phyloP scores from a whole-genome alignment of 2,888 invertebrate species.

The Andrena hattorfiana region DNA sequence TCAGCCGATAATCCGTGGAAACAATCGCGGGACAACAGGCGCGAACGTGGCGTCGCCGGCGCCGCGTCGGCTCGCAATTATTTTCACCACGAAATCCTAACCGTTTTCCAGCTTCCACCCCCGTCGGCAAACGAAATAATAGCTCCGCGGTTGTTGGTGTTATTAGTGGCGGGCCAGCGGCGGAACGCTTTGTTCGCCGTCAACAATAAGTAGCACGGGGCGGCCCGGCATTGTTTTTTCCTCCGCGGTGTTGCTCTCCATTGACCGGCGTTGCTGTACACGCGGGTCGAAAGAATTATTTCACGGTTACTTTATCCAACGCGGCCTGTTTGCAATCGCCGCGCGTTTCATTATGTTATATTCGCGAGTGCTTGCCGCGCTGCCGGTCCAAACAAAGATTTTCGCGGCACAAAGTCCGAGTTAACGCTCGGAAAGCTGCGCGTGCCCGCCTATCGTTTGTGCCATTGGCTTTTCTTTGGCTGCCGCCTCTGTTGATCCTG shows the following conservation, averaged over 20 bases:
- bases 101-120: background rate
- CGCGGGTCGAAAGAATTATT: slow-evolving; percentile 19
- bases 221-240: slow-evolving; percentile 8
- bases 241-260: slow-evolving; percentile 8
- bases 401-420: background rate
- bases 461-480: background rate
- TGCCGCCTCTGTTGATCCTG: background rate
- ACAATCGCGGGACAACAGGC: background rate
- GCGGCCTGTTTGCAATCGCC: too few species aligned
- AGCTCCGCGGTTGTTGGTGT: slow-evolving; percentile 15
- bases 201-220: slow-evolving; percentile 25
- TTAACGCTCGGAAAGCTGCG: background rate
- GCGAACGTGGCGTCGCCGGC: background rate
- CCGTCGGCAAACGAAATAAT: background rate
- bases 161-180: slow-evolving; percentile 33
- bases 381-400: background rate
- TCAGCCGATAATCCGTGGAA: slow-evolving; percentile 5
- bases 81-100: slow-evolving; percentile 6
- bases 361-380: background rate
- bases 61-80: slow-evolving; percentile 21
- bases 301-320: background rate
- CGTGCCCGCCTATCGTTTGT: background rate
- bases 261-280: slow-evolving; percentile 5
- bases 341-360: background rate
- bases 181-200: slow-evolving; percentile 1